Evolutionary conservation across 2,888 invertebrate species (phyloP).

Genomic region (Amiota minor): DNA sequence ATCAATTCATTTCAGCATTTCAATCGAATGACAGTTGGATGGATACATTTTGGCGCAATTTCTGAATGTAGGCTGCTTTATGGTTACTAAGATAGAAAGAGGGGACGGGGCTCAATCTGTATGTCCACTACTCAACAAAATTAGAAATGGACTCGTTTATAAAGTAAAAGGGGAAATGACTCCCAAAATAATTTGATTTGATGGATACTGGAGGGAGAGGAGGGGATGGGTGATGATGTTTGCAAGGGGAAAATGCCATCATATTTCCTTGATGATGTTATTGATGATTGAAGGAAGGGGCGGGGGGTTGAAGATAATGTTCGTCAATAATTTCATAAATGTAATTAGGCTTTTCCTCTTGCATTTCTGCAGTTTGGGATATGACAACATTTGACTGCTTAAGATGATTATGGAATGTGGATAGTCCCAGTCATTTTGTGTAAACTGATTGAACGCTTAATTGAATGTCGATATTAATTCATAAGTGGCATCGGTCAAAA

Average conservation of each 20-base stretch:
- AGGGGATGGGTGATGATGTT: too few species aligned
- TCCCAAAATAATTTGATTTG: too few species aligned
- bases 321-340: slow-evolving; percentile 67
- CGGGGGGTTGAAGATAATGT: slow-evolving; percentile 4
- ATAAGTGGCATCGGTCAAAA: slow-evolving; percentile 38
- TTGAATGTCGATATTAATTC: slow-evolving; percentile 59
- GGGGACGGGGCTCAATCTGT: not conserved
- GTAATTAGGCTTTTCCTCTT: slow-evolving; percentile 49
- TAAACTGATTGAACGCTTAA: slow-evolving; percentile 66
- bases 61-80: not conserved
- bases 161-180: too few species aligned
- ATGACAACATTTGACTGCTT: not conserved
- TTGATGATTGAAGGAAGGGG: too few species aligned
- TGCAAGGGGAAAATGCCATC: too few species aligned
- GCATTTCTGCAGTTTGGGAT: not conserved
- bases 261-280: too few species aligned
- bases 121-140: slow-evolving; percentile 59
- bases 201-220: too few species aligned
- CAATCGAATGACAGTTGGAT: slow-evolving; percentile 14
- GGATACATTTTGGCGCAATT: slow-evolving; percentile 5
- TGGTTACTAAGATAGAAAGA: not conserved
- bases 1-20: not conserved
- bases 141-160: slow-evolving; percentile 53
- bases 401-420: not conserved
- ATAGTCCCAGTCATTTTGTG: not conserved